Evolutionary conservation across 2,113 vertebrate genomes (phyloP).

Genomic region (Cyrtonyx montezumae): DNA sequence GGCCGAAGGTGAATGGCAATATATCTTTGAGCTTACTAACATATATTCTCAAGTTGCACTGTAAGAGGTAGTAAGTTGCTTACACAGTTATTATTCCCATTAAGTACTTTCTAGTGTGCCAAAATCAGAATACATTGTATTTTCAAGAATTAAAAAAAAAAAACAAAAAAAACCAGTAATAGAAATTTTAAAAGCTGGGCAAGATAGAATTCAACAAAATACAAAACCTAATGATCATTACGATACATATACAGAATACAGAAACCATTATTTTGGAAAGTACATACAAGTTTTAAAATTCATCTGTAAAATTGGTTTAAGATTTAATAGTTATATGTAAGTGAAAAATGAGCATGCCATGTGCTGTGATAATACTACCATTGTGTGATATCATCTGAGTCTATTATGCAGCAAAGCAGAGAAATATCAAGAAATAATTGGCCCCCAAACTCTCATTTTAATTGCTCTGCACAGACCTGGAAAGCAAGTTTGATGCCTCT

Average conservation of each 20-base stretch:
- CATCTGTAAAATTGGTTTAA: constrained; percentile 16
- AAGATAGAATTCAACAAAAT: not conserved
- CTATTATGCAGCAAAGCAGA: constrained; percentile 22
- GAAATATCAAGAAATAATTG: constrained; percentile 31
- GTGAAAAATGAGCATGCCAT: constrained; percentile 21
- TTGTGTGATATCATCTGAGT: constrained; percentile 15
- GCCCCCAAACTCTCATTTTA: constrained; percentile 26
- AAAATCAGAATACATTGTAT: not conserved
- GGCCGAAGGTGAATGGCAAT: not conserved
- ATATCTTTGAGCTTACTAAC: not conserved
- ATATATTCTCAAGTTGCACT: not conserved
- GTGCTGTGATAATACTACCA: constrained; percentile 11
- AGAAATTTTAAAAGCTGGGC: not conserved
- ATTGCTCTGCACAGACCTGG: constrained; percentile 27
- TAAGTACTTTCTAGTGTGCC: not conserved
- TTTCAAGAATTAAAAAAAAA: not conserved
- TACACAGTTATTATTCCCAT: not conserved
- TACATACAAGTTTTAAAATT: not conserved
- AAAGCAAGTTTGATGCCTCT: constrained; percentile 21
- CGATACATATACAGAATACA: constrained; percentile 13
- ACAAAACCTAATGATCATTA: constrained; percentile 27
- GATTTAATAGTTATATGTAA: constrained; percentile 49
- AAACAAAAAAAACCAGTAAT: too few species aligned
- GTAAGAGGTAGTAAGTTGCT: not conserved
- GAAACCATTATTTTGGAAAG: not conserved